phyloP scores from a whole-genome alignment of 2,113 vertebrate species.

The Menidia beryllina region DNA sequence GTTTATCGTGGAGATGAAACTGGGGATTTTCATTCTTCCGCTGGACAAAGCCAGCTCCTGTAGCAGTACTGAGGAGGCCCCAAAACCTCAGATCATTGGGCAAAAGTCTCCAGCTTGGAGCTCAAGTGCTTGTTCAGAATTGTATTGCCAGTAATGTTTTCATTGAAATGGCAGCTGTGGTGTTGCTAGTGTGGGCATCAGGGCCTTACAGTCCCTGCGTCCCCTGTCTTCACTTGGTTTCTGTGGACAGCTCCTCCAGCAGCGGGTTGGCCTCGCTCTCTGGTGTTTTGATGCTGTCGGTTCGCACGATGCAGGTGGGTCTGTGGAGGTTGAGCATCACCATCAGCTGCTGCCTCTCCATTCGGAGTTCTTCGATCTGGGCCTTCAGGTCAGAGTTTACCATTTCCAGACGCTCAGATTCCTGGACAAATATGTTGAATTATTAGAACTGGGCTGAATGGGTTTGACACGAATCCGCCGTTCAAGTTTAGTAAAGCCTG shows the following conservation, averaged over 20 bases:
- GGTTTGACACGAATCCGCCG: neutral
- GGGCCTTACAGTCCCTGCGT: conserved; percentile 5
- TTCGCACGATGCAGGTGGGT: conserved; percentile 95
- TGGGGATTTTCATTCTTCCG: conserved; percentile 58
- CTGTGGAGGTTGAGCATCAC: conserved; percentile 95
- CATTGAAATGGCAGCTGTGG: conserved; percentile 39
- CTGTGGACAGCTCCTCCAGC: conserved; percentile 88
- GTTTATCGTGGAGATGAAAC: conserved; percentile 58
- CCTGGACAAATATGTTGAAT: conserved; percentile 75
- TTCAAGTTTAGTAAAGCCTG: conserved; percentile 10
- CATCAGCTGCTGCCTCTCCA: conserved; percentile 94
- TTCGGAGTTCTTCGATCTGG: conserved; percentile 95
- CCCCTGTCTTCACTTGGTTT: conserved; percentile 61
- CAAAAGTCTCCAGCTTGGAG: conserved; percentile 68
- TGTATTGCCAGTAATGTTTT: conserved; percentile 55
- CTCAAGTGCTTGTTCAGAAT: conserved; percentile 76
- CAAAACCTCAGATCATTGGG: conserved; percentile 57
- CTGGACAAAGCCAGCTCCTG: conserved; percentile 74
- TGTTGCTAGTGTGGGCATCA: conserved; percentile 18
- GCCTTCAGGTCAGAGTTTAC: conserved; percentile 95
- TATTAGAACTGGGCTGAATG: neutral
- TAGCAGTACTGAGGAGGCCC: conserved; percentile 59
- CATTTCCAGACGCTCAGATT: conserved; percentile 94
- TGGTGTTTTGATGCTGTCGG: conserved; percentile 92
- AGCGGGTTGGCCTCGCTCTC: conserved; percentile 89